Percentiles rank a stretch among this genome's conserved stretches.
These are phyloP conservation scores for Reticulitermes lucifugus DNA, from an alignment of 2,888 invertebrate species.

Conservation along the genomic window DNA sequence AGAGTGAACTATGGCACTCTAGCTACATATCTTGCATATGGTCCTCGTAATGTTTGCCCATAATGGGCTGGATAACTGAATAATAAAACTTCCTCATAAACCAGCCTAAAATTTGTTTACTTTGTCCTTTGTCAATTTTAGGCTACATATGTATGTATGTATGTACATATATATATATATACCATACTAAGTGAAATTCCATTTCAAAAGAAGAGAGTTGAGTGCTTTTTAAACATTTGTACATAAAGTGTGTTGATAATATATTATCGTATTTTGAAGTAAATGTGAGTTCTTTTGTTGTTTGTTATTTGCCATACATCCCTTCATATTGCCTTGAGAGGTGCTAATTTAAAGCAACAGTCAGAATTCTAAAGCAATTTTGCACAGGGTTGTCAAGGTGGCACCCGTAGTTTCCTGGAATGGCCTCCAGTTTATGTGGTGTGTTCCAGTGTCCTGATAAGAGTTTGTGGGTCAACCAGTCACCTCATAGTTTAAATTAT, in stretches of 20 bases:
- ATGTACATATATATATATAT: background rate
- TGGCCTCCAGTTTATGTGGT: too few species aligned
- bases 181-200: conserved; percentile 37
- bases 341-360: too few species aligned
- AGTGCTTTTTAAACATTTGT: conserved; percentile 50
- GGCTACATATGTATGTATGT: conserved; percentile 39
- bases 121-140: conserved; percentile 41
- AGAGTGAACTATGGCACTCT: conserved; percentile 20
- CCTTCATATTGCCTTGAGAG: too few species aligned
- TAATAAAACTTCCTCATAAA: conserved; percentile 36
- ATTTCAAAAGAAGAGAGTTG: conserved; percentile 33
- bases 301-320: too few species aligned
- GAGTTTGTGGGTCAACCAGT: too few species aligned
- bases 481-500: too few species aligned
- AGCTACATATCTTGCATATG: conserved; percentile 50
- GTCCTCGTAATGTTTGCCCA: conserved; percentile 35
- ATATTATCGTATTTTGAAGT: conserved; percentile 48
- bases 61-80: conserved; percentile 14
- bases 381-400: too few species aligned
- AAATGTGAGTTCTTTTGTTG: background rate
- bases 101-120: conserved; percentile 44
- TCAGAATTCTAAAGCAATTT: too few species aligned
- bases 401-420: too few species aligned
- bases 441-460: too few species aligned
- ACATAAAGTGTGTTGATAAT: conserved; percentile 52